phyloP scores from a whole-genome alignment of 2,888 invertebrate genomes.

The Agriopis aurantiaria region DNA sequence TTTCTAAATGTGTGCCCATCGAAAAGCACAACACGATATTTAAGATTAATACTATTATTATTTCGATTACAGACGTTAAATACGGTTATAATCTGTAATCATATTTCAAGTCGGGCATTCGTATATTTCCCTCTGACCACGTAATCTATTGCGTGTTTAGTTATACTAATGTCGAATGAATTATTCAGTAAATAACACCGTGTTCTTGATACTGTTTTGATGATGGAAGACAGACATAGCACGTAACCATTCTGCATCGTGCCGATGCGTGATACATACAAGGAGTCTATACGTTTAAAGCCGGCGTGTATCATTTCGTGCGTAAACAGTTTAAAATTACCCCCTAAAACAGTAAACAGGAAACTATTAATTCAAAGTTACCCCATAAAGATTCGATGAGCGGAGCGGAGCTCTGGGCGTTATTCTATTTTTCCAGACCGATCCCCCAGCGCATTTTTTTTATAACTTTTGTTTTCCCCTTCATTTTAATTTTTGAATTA shows the following conservation, averaged over 20 bases:
- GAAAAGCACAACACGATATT: conserved; percentile 52
- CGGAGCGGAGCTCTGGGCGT: conserved; percentile 67
- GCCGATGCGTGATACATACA: conserved; percentile 74
- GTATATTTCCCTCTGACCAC: conserved; percentile 61
- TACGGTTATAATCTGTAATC: conserved; percentile 59
- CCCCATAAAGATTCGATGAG: conserved; percentile 78
- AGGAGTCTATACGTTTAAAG: conserved; percentile 64
- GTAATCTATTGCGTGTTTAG: conserved; percentile 75
- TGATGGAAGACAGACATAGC: conserved; percentile 67
- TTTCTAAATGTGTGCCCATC: conserved; percentile 63
- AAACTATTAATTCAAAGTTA: conserved; percentile 81
- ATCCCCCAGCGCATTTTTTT: conserved; percentile 65
- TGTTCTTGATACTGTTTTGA: conserved; percentile 72
- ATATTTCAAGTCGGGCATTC: conserved; percentile 61
- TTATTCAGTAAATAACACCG: conserved; percentile 78
- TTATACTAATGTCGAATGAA: conserved; percentile 76
- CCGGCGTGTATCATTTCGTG: conserved; percentile 71
- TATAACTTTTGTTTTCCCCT: conserved; percentile 65
- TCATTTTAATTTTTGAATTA: conserved; percentile 65
- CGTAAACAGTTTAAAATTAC: conserved; percentile 77
- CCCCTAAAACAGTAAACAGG: conserved; percentile 76
- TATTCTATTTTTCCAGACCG: conserved; percentile 64
- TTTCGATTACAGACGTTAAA: conserved; percentile 53
- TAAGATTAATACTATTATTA: conserved; percentile 49
- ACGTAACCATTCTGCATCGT: conserved; percentile 72